phyloP scores from a whole-genome alignment of 2,113 vertebrate species.

The Brachypteracias leptosomus region DNA sequence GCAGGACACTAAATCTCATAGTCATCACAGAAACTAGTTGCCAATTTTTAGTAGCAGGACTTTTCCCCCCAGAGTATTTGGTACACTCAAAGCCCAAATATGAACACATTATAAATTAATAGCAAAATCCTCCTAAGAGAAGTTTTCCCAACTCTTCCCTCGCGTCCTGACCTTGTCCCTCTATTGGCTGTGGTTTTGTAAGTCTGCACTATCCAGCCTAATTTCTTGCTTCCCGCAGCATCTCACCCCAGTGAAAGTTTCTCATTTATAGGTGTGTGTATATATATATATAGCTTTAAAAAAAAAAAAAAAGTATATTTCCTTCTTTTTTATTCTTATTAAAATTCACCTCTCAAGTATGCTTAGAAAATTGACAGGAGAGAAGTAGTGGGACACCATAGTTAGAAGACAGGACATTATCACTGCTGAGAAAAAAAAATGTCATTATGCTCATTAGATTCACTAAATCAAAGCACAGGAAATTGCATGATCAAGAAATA shows the following conservation, averaged over 20 bases:
- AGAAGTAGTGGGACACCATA: neutral
- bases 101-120: neutral
- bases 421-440: slow-evolving; percentile 2
- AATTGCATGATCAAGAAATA: neutral
- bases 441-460: neutral
- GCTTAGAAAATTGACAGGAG: neutral
- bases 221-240: neutral
- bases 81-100: neutral
- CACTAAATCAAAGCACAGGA: slow-evolving; percentile 27
- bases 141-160: neutral
- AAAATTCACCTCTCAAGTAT: neutral
- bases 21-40: neutral
- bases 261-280: neutral
- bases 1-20: neutral
- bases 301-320: neutral
- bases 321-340: neutral
- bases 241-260: neutral
- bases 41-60: neutral
- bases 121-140: neutral
- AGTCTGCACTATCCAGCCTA: neutral
- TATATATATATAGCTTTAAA: neutral
- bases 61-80: neutral
- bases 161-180: neutral
- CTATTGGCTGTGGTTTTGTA: neutral
- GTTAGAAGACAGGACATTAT: slow-evolving; percentile 10